Percentiles rank a stretch among this genome's conserved stretches.
These are phyloP conservation scores for Acromyrmex heyeri DNA, from an alignment of 1,140 invertebrate species.

Conservation along the genomic window DNA sequence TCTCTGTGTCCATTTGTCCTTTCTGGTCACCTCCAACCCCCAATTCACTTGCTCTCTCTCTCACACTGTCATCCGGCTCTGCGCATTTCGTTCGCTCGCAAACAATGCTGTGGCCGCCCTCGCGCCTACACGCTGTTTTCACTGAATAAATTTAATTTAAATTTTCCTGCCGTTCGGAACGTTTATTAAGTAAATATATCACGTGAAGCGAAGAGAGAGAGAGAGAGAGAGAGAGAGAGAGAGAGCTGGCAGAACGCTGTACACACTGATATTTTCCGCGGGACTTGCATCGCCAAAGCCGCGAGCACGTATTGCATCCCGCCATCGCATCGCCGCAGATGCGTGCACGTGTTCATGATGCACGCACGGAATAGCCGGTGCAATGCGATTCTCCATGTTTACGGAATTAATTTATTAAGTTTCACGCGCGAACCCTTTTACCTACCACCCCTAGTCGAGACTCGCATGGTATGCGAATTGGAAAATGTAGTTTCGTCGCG, in stretches of 20 bases:
- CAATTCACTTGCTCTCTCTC: conserved; percentile 35
- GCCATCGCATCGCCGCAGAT: neutral
- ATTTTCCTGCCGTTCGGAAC: conserved; percentile 75
- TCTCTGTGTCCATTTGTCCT: neutral
- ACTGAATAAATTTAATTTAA: conserved; percentile 79
- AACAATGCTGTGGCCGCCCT: conserved; percentile 69
- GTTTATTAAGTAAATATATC: conserved; percentile 80
- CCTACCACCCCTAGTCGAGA: conserved; percentile 7
- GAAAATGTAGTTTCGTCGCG: conserved; percentile 41
- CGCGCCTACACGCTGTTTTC: conserved; percentile 70
- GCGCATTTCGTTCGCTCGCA: conserved; percentile 68
- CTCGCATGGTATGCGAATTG: conserved; percentile 48
- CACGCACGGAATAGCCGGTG: conserved; percentile 64
- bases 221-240: neutral
- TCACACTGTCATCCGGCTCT: conserved; percentile 26
- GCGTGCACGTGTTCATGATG: conserved; percentile 55
- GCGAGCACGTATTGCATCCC: conserved; percentile 41
- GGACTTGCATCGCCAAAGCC: conserved; percentile 27
- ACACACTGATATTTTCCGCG: conserved; percentile 70
- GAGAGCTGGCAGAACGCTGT: conserved; percentile 45
- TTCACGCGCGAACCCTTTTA: conserved; percentile 45
- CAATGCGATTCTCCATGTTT: conserved; percentile 62
- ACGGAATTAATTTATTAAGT: conserved; percentile 75
- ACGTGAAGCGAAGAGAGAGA: conserved; percentile 29
- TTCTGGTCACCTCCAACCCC: neutral